Evolutionary conservation across 2,113 vertebrate species (phyloP), one percentile per base, ranked within the genome.

Genomic region (Ceratotherium simum): DNA sequence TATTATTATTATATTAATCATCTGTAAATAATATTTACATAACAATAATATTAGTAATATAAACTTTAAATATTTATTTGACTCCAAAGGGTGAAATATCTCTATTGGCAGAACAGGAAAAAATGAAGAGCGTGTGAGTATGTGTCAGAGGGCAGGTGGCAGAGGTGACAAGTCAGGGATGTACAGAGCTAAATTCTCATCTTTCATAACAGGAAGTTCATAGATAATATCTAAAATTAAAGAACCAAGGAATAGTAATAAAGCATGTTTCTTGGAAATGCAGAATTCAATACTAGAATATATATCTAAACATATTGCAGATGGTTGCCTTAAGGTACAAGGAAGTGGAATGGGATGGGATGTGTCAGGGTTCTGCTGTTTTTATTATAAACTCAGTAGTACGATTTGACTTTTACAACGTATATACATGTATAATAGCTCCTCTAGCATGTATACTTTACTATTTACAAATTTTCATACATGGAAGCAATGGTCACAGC

Each of bases 401-500:
- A 29, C 39, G 70, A 46, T 29, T 90, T 95, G 27, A 92, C 31
- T 72, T 87, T 90, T 83, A 78, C 92, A 87, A 96, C 17, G 60
- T 42, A n/a, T n/a, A 31, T 2, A 36, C 0, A 62, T 23, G 60
- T 70, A 67, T 75, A 91, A 58, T 11, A 65, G 65, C 5, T 88
- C 54, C 86, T 65, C n/a, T 29, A 46, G 31, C 6, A 81, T 46
- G 12, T 58, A 21, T 62, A 56, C 81, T 90, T 95, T 89, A 46
- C 23, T 88, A 39, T 85, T 82, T 75, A 82, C 16, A 58, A 62
- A 31, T 64, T 80, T 64, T 80, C 48, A 46, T 91, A 13, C 36
- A 25, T 87, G 29, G 6, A 89, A 89, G 20, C 56, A 75, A 67
- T 73, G 7, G 13, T 79, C 70, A 79, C 20, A 60, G 5, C 54